A percentile compares a stretch with the other conserved stretches of the same genome.
Conservation (phyloP, 2,888 invertebrate genomes). For the Volucella bombylans region DNA sequence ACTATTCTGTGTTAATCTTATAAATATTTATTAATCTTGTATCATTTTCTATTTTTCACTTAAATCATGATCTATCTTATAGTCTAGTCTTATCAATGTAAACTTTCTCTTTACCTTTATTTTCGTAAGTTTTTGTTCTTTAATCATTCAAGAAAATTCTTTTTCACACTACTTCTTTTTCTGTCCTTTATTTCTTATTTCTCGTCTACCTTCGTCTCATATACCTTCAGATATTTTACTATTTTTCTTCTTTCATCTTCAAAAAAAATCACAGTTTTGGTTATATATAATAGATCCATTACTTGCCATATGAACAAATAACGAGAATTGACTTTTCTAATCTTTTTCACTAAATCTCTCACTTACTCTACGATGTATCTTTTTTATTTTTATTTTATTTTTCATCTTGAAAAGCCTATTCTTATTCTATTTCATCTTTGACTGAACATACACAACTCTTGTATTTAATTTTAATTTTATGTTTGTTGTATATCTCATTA, state of each 20-base stretch:
- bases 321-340: conserved; percentile 7
- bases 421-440: conserved; percentile 42
- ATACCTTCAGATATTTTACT: neutral
- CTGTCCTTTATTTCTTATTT: neutral
- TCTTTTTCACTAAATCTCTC: neutral
- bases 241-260: conserved; percentile 22
- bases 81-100: conserved; percentile 69
- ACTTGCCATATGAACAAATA: conserved; percentile 80
- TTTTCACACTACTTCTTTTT: neutral
- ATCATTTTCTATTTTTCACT: conserved; percentile 26
- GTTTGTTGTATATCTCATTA: conserved; percentile 60
- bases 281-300: conserved; percentile 80
- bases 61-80: conserved; percentile 56
- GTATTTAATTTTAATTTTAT: conserved; percentile 42
- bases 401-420: conserved; percentile 1
- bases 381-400: conserved; percentile 15
- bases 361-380: neutral
- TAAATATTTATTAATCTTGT: conserved; percentile 7
- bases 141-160: neutral
- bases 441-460: conserved; percentile 55
- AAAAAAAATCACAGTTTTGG: conserved; percentile 79
- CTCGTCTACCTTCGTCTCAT: conserved; percentile 8
- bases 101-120: conserved; percentile 57
- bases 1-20: neutral
- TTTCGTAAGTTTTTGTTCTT: neutral